Conservation (phyloP, 2,113 vertebrate species). For the Tetrax tetrax region DNA sequence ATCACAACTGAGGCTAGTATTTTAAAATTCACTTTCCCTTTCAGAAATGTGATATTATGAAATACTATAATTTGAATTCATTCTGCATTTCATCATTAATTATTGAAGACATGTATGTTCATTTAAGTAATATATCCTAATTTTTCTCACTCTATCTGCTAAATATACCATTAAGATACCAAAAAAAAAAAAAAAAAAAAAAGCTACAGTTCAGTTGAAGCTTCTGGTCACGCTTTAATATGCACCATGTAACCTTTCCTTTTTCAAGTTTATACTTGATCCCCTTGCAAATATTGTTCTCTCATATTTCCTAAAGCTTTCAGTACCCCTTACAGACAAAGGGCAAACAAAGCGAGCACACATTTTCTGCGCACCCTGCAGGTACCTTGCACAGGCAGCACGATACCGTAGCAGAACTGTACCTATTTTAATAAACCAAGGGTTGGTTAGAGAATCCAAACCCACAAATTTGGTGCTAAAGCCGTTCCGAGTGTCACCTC, state of each 20-base stretch:
- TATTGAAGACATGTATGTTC: not conserved
- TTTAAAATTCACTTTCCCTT: not conserved
- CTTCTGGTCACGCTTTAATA: not conserved
- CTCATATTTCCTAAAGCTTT: not conserved
- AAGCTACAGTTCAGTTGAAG: not conserved
- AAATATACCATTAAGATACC: not conserved
- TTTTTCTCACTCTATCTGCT: not conserved
- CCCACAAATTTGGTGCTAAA: not conserved
- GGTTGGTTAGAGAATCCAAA: not conserved
- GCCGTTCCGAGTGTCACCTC: accelerated
- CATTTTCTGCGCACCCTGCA: not conserved
- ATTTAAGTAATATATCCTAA: not conserved
- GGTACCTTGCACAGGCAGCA: not conserved
- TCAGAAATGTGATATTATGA: not conserved
- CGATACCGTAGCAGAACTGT: accelerated
- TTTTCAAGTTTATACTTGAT: not conserved
- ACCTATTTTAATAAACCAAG: not conserved
- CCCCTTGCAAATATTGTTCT: not conserved
- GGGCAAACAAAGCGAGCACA: not conserved
- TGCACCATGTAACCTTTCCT: accelerated
- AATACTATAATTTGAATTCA: not conserved
- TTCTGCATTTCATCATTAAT: not conserved
- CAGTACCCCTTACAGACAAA: too few relatives aligned
- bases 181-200: not conserved
- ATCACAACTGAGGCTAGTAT: not conserved